Evolutionary conservation across 2,113 vertebrate genomes (phyloP).

Genomic region (Neolamprologus toae): DNA sequence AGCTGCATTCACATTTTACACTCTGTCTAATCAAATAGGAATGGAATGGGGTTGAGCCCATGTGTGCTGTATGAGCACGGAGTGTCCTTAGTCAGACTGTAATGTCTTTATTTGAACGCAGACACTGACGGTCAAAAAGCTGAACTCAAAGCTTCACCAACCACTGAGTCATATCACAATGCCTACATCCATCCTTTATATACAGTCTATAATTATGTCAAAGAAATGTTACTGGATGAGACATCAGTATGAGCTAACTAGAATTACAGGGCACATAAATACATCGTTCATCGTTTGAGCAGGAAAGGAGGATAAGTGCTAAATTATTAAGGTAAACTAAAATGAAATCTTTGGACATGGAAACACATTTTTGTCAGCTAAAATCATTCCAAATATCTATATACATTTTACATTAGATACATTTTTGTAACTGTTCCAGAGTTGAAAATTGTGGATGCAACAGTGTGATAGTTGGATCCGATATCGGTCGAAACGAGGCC

Average conservation of each 20-base stretch:
- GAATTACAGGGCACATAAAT: fast-evolving
- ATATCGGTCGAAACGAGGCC: fast-evolving
- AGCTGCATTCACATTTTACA: neutral
- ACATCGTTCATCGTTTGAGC: fast-evolving
- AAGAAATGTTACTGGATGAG: neutral
- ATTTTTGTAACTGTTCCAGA: neutral
- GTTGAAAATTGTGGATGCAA: neutral
- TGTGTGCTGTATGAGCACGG: fast-evolving
- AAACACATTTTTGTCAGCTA: fast-evolving
- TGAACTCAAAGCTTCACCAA: neutral
- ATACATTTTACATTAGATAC: fast-evolving
- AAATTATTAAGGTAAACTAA: neutral
- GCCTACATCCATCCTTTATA: neutral
- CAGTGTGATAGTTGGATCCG: fast-evolving
- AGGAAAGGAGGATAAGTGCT: neutral
- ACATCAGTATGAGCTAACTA: neutral
- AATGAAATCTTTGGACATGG: neutral
- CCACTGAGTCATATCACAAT: neutral
- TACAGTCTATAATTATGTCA: neutral
- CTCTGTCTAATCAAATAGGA: neutral
- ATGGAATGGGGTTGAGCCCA: fast-evolving
- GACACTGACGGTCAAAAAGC: neutral
- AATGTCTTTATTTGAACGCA: neutral
- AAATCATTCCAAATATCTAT: fast-evolving
- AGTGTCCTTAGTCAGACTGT: neutral